Conservation (phyloP, 1,140 invertebrate species). For the Dinoponera quadriceps region DNA sequence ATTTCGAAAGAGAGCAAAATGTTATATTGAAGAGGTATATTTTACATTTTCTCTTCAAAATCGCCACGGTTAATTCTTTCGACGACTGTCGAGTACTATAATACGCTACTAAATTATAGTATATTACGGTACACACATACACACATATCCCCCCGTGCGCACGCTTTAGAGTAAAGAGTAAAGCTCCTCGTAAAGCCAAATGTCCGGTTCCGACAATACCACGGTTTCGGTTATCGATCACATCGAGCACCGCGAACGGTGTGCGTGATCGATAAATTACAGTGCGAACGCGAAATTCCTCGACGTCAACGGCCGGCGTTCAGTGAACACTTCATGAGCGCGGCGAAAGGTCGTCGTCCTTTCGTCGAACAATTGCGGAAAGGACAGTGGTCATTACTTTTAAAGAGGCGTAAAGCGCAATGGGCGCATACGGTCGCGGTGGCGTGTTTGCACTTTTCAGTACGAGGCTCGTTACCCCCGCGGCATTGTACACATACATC, state of each 20-base stretch:
- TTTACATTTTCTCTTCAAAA: no score
- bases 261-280: slow-evolving; percentile 2
- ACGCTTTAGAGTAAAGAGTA: no score
- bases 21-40: no score
- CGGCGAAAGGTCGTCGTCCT: slow-evolving; percentile 67
- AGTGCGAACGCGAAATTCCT: slow-evolving; percentile 19
- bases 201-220: background rate
- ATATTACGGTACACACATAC: no score
- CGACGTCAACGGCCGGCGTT: slow-evolving; percentile 28
- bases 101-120: no score
- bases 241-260: background rate
- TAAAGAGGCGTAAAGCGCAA: slow-evolving; percentile 62
- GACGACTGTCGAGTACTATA: no score
- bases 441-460: slow-evolving; percentile 69
- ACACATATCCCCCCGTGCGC: no score
- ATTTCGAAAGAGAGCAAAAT: no score
- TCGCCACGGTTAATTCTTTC: no score
- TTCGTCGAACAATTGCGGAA: slow-evolving; percentile 60
- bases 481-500: slow-evolving; percentile 23
- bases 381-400: slow-evolving; percentile 70
- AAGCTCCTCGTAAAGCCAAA: no score
- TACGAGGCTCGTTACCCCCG: slow-evolving; percentile 41
- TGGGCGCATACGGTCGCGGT: slow-evolving; percentile 67
- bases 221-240: slow-evolving; percentile 8
- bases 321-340: background rate